Percentiles rank a stretch among this genome's conserved stretches.
These are phyloP conservation scores for Melanotaenia trifasciata DNA, from an alignment of 2,797 vertebrate genomes.

Conservation along the genomic window DNA sequence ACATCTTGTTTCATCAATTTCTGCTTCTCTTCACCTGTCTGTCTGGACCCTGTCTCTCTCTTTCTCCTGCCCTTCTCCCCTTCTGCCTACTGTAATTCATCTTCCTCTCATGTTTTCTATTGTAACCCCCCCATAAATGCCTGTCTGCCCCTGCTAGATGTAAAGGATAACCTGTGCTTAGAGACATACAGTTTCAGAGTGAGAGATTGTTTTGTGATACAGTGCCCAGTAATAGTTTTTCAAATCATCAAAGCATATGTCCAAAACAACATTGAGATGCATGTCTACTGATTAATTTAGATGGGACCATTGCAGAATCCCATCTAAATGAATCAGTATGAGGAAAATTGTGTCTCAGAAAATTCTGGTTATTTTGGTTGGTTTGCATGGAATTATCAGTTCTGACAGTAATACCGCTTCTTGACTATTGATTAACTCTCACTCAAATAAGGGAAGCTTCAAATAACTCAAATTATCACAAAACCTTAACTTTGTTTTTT, in stretches of 20 bases:
- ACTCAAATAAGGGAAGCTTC: background rate
- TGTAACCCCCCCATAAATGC: constrained; percentile 11
- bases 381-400: background rate
- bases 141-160: constrained; percentile 43
- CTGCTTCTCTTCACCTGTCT: constrained; percentile 95
- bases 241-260: background rate
- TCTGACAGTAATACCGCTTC: background rate
- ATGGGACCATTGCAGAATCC: background rate
- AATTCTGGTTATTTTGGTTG: background rate
- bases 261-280: background rate
- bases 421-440: background rate
- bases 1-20: constrained; percentile 96
- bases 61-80: constrained; percentile 62
- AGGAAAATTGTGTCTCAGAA: background rate
- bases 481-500: background rate
- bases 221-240: background rate
- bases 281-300: background rate
- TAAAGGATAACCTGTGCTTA: constrained; percentile 71
- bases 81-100: constrained; percentile 67
- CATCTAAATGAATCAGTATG: background rate
- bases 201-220: background rate
- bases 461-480: background rate
- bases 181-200: constrained; percentile 6
- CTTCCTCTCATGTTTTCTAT: constrained; percentile 41
- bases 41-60: constrained; percentile 68